Evolutionary conservation across 2,113 vertebrate genomes (phyloP), one percentile per base, ranked within the genome.

Genomic region (Rissa tridactyla): DNA sequence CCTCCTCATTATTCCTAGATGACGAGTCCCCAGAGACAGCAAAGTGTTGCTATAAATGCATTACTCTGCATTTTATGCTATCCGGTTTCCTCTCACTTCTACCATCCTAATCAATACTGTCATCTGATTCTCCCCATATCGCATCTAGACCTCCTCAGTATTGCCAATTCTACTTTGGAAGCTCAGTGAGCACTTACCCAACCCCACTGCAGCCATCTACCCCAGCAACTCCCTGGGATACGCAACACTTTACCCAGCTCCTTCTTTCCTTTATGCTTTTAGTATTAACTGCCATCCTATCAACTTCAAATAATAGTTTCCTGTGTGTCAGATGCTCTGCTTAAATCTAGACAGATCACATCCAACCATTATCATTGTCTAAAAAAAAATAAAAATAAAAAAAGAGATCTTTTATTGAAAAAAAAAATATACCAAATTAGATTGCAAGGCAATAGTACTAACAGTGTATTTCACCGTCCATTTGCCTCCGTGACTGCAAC

Each of bases 401-500:
- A 38, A 13, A 30, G 2, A 38, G 15, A 21, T 6, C 8, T 78
- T 51, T 23, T 47, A 54, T 44, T 27, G 11, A 16, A 42, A 25
- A n/a, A 34, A 20, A 27, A 30, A 52, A 4, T 3, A 16, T 4
- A 15, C 10, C 19, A 40, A 29, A 32, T 22, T 4, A 57, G 51
- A 52, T 15, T 30, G 58, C 51, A 27, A 13, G 1, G 6, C 64
- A 71, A 10, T 7, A 27, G 18, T 4, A 26, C 8, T 25, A 46
- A 60, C 1, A 52, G 13, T 0, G 4, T 23, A 40, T 40, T 52
- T 23, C n/a, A 46, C 27, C 20, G 5, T 13, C 11, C 17, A 1
- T 27, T 55, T 47, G 13, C 47, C 34, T 47, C 58, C 10, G 22
- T 4, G 49, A 44, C 42, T 13, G 6, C 9, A 9, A 22, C 34